Evolutionary conservation across 2,888 invertebrate species (phyloP), one percentile per base, ranked within the genome.

Genomic region (Graphium colonna): DNA sequence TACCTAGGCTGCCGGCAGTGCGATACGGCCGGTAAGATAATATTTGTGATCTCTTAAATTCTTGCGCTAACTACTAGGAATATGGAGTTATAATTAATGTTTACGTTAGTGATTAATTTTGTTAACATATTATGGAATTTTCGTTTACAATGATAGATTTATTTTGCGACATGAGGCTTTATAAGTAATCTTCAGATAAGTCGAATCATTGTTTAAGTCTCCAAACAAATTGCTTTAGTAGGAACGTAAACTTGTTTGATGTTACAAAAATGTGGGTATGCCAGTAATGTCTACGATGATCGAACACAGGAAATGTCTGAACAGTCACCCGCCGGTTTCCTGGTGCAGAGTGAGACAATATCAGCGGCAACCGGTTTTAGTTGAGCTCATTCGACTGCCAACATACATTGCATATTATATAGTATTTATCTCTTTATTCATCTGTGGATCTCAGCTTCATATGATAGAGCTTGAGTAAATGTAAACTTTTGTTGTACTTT

Each of bases 321-420:
- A 78, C 72, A 74, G 75, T 72, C 73, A 74, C 73, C 73, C 73
- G 78, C 70, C 77, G 75, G 79, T 84, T 86, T 86, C 86, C 86
- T 87, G 85, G 82, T 86, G 78, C 77, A 73, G 77, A 81, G 77
- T 77, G 80, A 83, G 84, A 85, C 82, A 85, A 85, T 87, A 86
- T 84, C 82, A 82, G 71, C 72, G 73, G 68, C 68, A 82, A 85
- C 85, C 84, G 84, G 85, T 83, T 85, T 79, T 71, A 74, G 70
- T 72, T 76, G 79, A 79, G 77, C 80, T 79, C 79, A 79, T 77
- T 79, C 74, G 77, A 59, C 52, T 53, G 58, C 49, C 46, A 53
- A 54, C 52, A 47, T 50, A 52, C 39, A 36, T 36, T 36, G 36
- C 36, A 5, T 12, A 36, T 21, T 21, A 21, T 21, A 21, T 21